These are phyloP conservation scores for Phymorhynchus buccinoides DNA, from an alignment of 1,140 invertebrate species.

Conservation along the genomic window DNA sequence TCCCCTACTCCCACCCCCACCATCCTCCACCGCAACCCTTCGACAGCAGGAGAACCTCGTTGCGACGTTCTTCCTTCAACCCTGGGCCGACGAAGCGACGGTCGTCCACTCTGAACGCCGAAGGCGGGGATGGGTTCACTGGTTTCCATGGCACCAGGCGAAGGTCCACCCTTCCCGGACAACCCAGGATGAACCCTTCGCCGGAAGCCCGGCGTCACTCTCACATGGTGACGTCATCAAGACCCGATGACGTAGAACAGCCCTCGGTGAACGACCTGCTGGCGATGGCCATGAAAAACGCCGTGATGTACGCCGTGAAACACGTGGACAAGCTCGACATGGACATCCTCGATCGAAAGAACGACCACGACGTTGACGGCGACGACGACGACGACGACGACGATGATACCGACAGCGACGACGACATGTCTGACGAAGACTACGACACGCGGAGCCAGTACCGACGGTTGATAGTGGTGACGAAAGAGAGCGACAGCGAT, in stretches of 20 bases:
- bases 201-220: not conserved
- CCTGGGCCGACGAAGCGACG: not conserved
- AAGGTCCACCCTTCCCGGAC: not conserved
- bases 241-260: not conserved
- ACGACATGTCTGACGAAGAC: not conserved
- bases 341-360: not conserved
- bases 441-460: not conserved
- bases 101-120: not conserved
- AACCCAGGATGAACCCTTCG: not conserved
- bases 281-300: not conserved
- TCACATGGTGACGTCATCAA: not conserved
- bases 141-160: not conserved
- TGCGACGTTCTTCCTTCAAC: not conserved
- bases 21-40: too few species aligned
- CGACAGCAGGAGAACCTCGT: not conserved
- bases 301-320: slow-evolving; percentile 25
- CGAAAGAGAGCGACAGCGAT: slow-evolving; percentile 3
- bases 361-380: not conserved
- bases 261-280: slow-evolving; percentile 8
- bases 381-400: not conserved
- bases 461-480: not conserved
- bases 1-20: not conserved
- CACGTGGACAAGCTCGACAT: slow-evolving; percentile 19
- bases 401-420: not conserved
- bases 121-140: not conserved